A percentile compares a stretch with the other conserved stretches of the same genome.
Conservation (phyloP, 1,140 invertebrate genomes). For the Eupeodes corollae region DNA sequence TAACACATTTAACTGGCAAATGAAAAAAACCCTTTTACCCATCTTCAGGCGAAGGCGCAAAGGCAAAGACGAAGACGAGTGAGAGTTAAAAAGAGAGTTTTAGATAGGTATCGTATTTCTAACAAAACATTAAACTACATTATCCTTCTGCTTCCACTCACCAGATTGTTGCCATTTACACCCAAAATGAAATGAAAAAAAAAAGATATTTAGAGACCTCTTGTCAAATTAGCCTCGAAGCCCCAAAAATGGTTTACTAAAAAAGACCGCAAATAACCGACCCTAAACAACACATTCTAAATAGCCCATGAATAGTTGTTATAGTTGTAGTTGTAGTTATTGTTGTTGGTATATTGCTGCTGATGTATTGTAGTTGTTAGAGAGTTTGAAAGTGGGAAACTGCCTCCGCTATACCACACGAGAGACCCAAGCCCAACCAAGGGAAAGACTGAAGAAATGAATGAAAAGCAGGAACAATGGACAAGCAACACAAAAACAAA, state of each 20-base stretch:
- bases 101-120: too few species aligned
- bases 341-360: too few species aligned
- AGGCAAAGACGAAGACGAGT: too few species aligned
- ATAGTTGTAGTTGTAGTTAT: background rate
- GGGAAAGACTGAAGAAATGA: background rate
- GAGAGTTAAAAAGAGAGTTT: too few species aligned
- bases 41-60: too few species aligned
- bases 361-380: too few species aligned
- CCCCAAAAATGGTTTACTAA: background rate
- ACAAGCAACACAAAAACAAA: constrained; percentile 4
- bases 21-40: too few species aligned
- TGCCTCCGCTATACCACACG: background rate
- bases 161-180: background rate
- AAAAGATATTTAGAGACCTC: background rate
- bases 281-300: background rate
- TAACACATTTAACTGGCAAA: too few species aligned
- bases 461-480: constrained; percentile 2
- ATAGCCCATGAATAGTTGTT: background rate
- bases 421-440: too few species aligned
- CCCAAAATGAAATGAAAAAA: background rate
- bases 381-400: constrained; percentile 1
- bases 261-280: too few species aligned
- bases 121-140: too few species aligned
- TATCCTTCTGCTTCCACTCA: background rate
- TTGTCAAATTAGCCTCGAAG: background rate